Conservation (phyloP, 2,888 invertebrate genomes). For the Philopedon plagiatum region DNA sequence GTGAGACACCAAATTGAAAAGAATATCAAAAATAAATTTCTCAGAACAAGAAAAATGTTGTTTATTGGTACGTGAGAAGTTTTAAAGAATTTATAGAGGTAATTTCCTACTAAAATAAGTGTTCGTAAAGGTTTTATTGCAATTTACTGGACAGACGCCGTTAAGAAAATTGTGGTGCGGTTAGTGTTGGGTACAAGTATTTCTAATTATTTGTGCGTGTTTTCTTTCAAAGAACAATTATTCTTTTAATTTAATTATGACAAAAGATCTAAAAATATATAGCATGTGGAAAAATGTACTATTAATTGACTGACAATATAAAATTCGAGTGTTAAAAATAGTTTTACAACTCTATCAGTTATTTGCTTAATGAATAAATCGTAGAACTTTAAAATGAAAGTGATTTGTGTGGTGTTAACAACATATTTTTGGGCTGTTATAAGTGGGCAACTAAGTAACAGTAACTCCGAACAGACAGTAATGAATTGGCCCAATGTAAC, state of each 20-base stretch:
- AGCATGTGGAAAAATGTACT: neutral
- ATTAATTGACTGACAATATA: neutral
- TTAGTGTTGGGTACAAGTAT: too few relatives aligned
- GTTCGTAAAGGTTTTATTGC: too few relatives aligned
- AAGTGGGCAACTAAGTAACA: constrained; percentile 1
- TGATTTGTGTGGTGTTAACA: neutral
- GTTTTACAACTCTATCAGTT: constrained; percentile 10
- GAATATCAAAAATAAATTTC: neutral
- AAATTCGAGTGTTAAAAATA: constrained; percentile 8
- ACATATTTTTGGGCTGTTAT: neutral
- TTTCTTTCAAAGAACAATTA: neutral
- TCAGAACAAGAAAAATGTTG: neutral
- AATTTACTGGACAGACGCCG: too few relatives aligned
- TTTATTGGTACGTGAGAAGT: neutral
- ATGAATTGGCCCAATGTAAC: neutral
- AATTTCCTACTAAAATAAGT: too few relatives aligned
- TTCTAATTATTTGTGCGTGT: neutral
- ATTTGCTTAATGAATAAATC: constrained; percentile 24
- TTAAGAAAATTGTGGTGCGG: too few relatives aligned
- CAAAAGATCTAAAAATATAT: constrained; percentile 5
- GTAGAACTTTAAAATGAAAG: constrained; percentile 26
- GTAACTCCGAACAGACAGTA: neutral
- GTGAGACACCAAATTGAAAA: too few relatives aligned
- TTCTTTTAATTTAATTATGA: constrained; percentile 6
- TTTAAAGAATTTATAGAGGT: neutral